phyloP scores from a whole-genome alignment of 1,140 invertebrate species.

The Hycleus cichorii region DNA sequence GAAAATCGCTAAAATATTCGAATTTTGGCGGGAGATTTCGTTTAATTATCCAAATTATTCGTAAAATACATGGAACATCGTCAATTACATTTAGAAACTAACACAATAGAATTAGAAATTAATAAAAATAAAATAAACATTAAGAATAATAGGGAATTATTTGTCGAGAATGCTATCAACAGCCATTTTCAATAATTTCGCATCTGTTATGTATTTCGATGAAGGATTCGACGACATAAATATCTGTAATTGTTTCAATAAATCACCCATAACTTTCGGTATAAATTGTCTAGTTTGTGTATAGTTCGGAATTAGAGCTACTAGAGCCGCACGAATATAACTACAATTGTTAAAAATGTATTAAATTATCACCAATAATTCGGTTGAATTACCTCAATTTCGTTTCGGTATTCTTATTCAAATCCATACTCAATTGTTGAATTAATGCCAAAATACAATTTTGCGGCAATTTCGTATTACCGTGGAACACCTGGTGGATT shows the following conservation, averaged over 20 bases:
- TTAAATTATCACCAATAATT: not conserved
- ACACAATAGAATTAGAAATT: no score
- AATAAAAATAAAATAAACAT: not conserved
- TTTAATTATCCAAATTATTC: no score
- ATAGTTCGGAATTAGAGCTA: conserved; percentile 71
- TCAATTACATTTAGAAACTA: no score
- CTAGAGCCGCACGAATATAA: conserved; percentile 80
- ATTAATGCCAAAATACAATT: conserved; percentile 85
- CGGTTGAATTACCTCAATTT: conserved; percentile 68
- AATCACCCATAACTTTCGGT: conserved; percentile 64
- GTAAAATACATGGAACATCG: no score
- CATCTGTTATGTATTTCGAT: conserved; percentile 57
- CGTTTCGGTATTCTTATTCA: conserved; percentile 74
- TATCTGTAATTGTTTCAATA: conserved; percentile 63
- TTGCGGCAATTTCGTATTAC: conserved; percentile 65
- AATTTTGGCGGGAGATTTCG: no score
- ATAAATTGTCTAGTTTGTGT: conserved; percentile 76
- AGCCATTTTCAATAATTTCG: conserved; percentile 76
- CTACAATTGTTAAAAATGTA: conserved; percentile 44
- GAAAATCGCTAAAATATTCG: no score
- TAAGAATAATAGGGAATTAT: not conserved
- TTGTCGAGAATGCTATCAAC: conserved; percentile 23
- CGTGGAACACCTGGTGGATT: conserved; percentile 65
- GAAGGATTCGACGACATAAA: conserved; percentile 64
- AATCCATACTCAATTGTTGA: conserved; percentile 84